phyloP scores from a whole-genome alignment of 2,113 vertebrate genomes.

The Peromyscus leucopus region DNA sequence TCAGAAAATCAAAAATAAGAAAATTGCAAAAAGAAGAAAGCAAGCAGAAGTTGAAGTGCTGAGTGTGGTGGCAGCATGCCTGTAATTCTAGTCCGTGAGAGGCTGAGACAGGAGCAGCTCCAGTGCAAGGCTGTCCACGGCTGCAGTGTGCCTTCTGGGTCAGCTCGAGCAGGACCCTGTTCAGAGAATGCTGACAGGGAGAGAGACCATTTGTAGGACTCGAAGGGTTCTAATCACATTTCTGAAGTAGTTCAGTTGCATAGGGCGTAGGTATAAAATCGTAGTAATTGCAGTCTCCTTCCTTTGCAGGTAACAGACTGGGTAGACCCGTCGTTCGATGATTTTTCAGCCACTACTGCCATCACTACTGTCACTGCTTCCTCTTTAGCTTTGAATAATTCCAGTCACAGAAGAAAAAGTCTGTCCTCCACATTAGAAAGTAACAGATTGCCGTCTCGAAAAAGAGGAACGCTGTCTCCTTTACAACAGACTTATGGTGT shows the following conservation, averaged over 20 bases:
- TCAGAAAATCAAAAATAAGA: neutral
- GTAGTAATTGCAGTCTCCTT: neutral
- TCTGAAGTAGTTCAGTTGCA: neutral
- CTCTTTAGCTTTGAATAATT: conserved; percentile 63
- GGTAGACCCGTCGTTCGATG: conserved; percentile 91
- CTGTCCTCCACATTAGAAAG: conserved; percentile 72
- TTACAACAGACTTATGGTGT: conserved; percentile 63
- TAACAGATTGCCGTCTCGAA: conserved; percentile 81
- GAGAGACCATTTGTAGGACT: neutral
- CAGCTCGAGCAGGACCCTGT: neutral
- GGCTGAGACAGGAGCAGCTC: neutral
- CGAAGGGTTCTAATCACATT: conserved; percentile 1
- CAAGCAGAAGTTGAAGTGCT: neutral
- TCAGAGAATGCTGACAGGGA: neutral
- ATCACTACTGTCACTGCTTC: conserved; percentile 57
- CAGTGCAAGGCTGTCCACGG: neutral
- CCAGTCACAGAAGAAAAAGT: conserved; percentile 75
- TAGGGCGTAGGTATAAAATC: neutral
- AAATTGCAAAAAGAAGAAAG: too few species aligned
- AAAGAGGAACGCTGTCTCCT: conserved; percentile 80
- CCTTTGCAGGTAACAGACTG: conserved; percentile 87
- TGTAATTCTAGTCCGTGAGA: neutral
- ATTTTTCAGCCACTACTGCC: conserved; percentile 82
- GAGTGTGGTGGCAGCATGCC: neutral
- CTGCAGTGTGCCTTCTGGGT: too few species aligned